These are phyloP conservation scores for Platycercus adscitus DNA, from an alignment of 2,113 vertebrate species.

Conservation along the genomic window DNA sequence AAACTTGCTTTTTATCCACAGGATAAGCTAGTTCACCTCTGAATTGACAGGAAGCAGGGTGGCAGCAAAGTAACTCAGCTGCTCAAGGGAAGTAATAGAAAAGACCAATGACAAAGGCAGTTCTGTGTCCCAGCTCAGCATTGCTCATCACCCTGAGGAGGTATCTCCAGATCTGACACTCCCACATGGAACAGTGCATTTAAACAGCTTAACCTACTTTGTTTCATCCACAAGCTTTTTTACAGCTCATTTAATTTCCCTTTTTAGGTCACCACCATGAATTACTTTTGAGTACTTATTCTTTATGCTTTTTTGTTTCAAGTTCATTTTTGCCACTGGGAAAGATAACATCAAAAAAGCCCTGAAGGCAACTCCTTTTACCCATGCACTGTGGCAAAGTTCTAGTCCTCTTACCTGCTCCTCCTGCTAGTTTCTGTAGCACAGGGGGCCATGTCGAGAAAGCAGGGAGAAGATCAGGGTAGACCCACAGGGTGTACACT, in stretches of 20 bases:
- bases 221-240: neutral
- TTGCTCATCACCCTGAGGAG: neutral
- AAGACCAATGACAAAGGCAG: neutral
- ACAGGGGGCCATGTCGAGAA: conserved; percentile 92
- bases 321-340: neutral
- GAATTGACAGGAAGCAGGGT: neutral
- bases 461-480: conserved; percentile 84
- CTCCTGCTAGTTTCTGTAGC: conserved; percentile 88
- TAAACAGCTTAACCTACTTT: neutral
- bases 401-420: conserved; percentile 85
- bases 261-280: fast-evolving
- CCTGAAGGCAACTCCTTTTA: neutral
- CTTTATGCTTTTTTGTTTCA: neutral
- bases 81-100: neutral
- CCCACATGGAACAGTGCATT: neutral
- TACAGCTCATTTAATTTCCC: neutral
- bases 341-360: neutral
- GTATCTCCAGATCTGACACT: neutral
- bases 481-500: conserved; percentile 91
- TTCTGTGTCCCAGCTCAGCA: neutral
- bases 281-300: neutral
- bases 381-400: neutral
- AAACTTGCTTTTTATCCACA: neutral
- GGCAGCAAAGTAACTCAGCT: neutral
- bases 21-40: neutral